Base-by-base conservation (phyloP, 23 tunicate genomes). In the Ascidia mentula region DNA sequence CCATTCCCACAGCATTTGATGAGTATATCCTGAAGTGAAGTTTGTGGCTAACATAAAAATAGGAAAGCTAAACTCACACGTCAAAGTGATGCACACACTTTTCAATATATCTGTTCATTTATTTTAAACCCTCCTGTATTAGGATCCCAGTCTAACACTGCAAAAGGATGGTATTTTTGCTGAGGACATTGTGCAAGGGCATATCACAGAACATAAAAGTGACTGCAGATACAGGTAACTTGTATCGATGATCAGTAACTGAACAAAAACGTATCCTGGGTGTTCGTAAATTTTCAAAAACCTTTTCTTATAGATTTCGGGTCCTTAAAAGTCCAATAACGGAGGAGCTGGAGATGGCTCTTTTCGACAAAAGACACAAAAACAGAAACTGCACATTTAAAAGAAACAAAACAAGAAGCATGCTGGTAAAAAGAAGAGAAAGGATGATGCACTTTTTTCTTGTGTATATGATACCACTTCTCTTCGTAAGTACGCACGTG, bases 251-350 rank as follows among this genome's bases (percentile, higher is more conserved):
- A 42, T 15, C 12, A 42, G n/a, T n/a, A n/a, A n/a, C n/a, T n/a
- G n/a, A n/a, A n/a, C n/a, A n/a, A n/a, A n/a, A n/a, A n/a, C n/a
- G n/a, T n/a, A n/a, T n/a, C n/a, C n/a, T n/a, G n/a, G n/a, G n/a
- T n/a, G n/a, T n/a, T n/a, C n/a, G n/a, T n/a, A 53, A 53, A 53
- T 53, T 1, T 53, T 5, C 7, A 53, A 53, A 53, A 20, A 53
- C 22, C 1, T 53, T 53, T 3, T 53, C 13, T 5, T 53, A 3
- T 4, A 74, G 78, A 13, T 74, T 74, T 39, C 37, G 38, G n/a
- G 78, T 74, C 18, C 22, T 36, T 1, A 74, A 74, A 74, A 74
- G 78, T 37, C 78, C 78, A 24, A 36, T 74, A 36, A 74, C 38
- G 9, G 40, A 74, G 5, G 78, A 36, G 78, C 39, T 74, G 9